Evolutionary conservation across 2,888 invertebrate species (phyloP).

Genomic region (Mimumesa dahlbomi): DNA sequence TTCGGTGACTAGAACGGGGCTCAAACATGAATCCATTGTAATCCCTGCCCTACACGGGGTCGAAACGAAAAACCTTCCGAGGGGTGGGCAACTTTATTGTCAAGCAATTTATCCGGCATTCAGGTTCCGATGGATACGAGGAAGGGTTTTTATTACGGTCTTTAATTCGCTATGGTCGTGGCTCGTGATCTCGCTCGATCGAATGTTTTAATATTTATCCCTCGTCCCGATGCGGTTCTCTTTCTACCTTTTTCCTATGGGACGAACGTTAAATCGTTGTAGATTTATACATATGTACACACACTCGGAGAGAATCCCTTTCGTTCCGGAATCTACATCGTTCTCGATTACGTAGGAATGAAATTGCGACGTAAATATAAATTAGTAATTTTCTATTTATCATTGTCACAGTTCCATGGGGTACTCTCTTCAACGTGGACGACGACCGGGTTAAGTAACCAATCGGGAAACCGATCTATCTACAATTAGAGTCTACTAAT

Average conservation of each 20-base stretch:
- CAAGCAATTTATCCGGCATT: conserved; percentile 61
- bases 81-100: conserved; percentile 47
- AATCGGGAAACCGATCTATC: neutral
- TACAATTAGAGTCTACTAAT: conserved; percentile 5
- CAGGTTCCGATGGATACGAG: conserved; percentile 39
- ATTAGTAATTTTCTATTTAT: too few relatives aligned
- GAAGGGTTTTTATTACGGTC: conserved; percentile 26
- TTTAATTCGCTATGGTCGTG: conserved; percentile 34
- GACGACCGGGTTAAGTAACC: neutral
- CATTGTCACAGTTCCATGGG: neutral
- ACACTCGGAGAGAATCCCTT: too few relatives aligned
- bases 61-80: conserved; percentile 19
- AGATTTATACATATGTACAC: too few relatives aligned
- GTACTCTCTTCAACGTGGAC: too few relatives aligned
- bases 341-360: too few relatives aligned
- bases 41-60: conserved; percentile 32
- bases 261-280: too few relatives aligned
- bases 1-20: conserved; percentile 9
- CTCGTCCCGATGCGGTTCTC: neutral
- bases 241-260: too few relatives aligned
- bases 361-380: too few relatives aligned
- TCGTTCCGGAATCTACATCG: neutral
- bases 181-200: conserved; percentile 19
- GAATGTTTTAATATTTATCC: conserved; percentile 4
- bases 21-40: conserved; percentile 25